Conservation (phyloP, 2,888 invertebrate species). For the Brachyopa scutellaris region DNA sequence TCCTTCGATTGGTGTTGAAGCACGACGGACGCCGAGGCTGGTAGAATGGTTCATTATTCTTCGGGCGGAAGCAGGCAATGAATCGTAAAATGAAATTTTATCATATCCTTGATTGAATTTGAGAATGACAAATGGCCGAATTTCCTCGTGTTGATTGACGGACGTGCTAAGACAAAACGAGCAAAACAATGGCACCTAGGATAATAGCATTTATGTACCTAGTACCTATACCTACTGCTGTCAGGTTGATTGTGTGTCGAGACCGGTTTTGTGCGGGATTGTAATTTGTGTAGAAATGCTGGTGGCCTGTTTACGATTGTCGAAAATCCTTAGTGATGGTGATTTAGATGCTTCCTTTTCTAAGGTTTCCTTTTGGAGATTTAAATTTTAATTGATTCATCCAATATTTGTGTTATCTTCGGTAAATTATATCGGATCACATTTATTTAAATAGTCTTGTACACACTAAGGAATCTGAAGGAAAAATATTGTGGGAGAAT, state of each 20-base stretch:
- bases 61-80: constrained; percentile 41
- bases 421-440: too few species aligned
- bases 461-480: too few species aligned
- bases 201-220: constrained; percentile 6
- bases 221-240: too few species aligned
- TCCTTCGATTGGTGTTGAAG: constrained; percentile 6
- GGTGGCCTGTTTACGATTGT: too few species aligned
- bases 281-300: too few species aligned
- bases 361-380: too few species aligned
- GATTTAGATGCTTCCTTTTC: too few species aligned
- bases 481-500: too few species aligned
- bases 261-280: not conserved
- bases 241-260: constrained; percentile 2
- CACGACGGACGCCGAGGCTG: not conserved
- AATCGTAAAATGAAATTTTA: constrained; percentile 61
- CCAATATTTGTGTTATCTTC: too few species aligned
- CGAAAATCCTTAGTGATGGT: too few species aligned
- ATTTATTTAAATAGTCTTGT: too few species aligned
- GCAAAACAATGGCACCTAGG: constrained; percentile 1
- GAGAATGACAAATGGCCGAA: constrained; percentile 8
- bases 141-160: not conserved
- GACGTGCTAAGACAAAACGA: constrained; percentile 20
- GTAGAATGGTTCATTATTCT: not conserved
- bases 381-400: too few species aligned
- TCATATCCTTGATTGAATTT: constrained; percentile 65